Percentiles rank a stretch among this genome's conserved stretches.
Evolutionary conservation across 2,113 vertebrate species (phyloP).

Genomic region (Pipa parva): DNA sequence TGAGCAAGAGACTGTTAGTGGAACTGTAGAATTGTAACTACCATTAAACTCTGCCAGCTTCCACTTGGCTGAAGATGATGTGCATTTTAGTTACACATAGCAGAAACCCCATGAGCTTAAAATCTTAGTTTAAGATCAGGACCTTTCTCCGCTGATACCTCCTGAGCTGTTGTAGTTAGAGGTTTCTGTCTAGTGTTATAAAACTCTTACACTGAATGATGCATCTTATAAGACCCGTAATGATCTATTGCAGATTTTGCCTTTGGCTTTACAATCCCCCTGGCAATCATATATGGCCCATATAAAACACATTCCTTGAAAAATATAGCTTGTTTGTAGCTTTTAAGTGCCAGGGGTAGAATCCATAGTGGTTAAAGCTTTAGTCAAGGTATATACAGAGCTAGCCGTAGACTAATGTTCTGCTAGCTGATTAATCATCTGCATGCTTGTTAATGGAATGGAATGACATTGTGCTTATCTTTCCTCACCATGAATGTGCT

Average conservation of each 20-base stretch:
- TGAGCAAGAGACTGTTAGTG: too few species aligned
- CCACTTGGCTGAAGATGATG: too few species aligned
- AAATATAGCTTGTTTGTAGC: not conserved
- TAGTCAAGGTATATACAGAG: not conserved
- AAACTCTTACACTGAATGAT: not conserved
- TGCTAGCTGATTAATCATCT: conserved; percentile 24
- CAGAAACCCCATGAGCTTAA: too few species aligned
- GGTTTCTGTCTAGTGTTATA: not conserved
- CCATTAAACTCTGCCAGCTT: too few species aligned
- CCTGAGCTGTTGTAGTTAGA: too few species aligned
- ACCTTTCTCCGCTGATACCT: too few species aligned
- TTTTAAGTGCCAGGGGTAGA: not conserved
- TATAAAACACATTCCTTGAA: not conserved
- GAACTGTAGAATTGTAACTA: too few species aligned
- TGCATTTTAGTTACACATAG: too few species aligned
- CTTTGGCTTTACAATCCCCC: not conserved
- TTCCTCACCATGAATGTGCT: conserved; percentile 36
- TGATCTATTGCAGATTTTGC: not conserved
- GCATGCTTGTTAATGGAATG: conserved; percentile 34
- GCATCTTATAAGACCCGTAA: not conserved
- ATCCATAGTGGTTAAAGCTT: not conserved
- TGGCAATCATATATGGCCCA: not conserved
- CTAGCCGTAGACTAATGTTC: not conserved
- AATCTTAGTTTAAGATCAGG: too few species aligned
- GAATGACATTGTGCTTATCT: conserved; percentile 36